Percentiles rank a stretch among this genome's conserved stretches.
phyloP scores from a whole-genome alignment of 2,888 invertebrate species.

The Calameuta idolon region DNA sequence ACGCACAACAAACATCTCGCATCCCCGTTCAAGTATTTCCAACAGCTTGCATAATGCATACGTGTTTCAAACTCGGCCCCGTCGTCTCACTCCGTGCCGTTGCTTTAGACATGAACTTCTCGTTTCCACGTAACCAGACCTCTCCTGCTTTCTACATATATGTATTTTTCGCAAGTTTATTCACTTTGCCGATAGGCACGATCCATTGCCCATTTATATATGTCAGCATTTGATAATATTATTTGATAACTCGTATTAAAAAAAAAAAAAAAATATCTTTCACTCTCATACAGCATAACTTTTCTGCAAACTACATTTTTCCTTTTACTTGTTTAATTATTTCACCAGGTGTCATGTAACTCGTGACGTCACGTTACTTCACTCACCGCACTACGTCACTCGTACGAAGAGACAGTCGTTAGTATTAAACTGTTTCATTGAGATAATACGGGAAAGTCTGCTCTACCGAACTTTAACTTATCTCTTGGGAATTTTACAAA shows the following conservation, averaged over 20 bases:
- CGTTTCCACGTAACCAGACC: background rate
- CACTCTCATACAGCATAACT: background rate
- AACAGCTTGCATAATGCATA: conserved; percentile 45
- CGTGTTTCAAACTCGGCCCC: background rate
- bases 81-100: background rate
- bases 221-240: background rate
- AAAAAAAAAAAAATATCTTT: background rate
- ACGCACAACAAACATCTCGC: conserved; percentile 13
- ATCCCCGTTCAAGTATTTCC: conserved; percentile 42
- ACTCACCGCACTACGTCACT: background rate
- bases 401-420: background rate
- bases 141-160: background rate
- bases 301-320: background rate
- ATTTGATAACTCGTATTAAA: background rate
- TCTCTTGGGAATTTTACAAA: background rate
- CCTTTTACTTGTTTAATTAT: background rate
- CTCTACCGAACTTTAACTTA: background rate
- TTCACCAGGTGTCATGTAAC: background rate
- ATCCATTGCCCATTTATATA: background rate
- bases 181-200: background rate
- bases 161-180: background rate
- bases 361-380: background rate
- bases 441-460: background rate
- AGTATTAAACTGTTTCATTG: background rate
- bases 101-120: background rate